Evolutionary conservation across 2,888 invertebrate genomes (phyloP).

Genomic region (Entomobrya multifasciata): DNA sequence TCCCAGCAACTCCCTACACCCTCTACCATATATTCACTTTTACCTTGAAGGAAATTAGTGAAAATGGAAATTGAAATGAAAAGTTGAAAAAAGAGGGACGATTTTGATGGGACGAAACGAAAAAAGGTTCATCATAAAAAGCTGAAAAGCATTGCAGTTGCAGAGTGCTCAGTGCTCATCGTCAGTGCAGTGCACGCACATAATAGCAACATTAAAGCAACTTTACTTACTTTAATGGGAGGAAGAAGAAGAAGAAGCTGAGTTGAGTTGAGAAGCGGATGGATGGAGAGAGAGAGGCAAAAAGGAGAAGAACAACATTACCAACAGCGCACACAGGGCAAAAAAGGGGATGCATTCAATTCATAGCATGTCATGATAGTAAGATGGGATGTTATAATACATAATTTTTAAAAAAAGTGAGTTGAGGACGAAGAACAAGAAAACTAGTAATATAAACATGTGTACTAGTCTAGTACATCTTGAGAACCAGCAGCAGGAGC

Average conservation of each 20-base stretch:
- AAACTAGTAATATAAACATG: not conserved
- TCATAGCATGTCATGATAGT: not conserved
- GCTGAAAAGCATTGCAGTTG: not conserved
- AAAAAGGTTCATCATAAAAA: constrained; percentile 51
- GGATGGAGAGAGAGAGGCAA: not conserved
- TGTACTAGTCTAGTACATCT: too few relatives aligned
- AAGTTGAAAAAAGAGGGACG: constrained; percentile 66
- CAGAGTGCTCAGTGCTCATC: not conserved
- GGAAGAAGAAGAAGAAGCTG: constrained; percentile 5
- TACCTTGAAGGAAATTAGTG: constrained; percentile 69
- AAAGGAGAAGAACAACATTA: constrained; percentile 5
- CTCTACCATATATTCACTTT: constrained; percentile 40
- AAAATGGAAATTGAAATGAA: constrained; percentile 71
- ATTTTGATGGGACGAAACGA: not conserved
- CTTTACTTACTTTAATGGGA: not conserved
- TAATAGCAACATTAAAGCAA: not conserved
- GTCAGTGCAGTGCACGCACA: not conserved
- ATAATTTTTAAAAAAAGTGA: constrained; percentile 59
- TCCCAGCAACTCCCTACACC: not conserved
- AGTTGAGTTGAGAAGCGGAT: constrained; percentile 16
- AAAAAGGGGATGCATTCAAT: constrained; percentile 49
- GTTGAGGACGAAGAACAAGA: not conserved
- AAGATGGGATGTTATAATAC: constrained; percentile 32
- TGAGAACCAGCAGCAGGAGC: not conserved
- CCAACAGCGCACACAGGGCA: constrained; percentile 46